Percentiles rank a stretch among this genome's conserved stretches.
phyloP scores from a whole-genome alignment of 2,113 vertebrate genomes.

The Muntiacus reevesi region DNA sequence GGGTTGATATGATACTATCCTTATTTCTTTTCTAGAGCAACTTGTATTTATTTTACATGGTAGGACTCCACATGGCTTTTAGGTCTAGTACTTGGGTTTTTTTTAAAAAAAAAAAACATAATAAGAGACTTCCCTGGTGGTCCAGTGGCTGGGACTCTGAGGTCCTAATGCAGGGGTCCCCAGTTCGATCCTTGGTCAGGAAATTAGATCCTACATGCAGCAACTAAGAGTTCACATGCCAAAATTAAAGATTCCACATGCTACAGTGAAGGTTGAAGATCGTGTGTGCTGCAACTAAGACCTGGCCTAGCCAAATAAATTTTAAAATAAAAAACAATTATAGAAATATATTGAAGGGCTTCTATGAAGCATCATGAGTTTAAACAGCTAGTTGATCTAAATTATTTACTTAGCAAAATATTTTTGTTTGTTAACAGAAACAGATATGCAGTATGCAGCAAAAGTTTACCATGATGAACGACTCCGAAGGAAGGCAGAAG shows the following conservation, averaged over 20 bases:
- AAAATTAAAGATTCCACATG: neutral
- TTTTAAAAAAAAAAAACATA: neutral
- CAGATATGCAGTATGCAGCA: constrained; percentile 94
- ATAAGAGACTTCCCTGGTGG: neutral
- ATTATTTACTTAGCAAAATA: constrained; percentile 8
- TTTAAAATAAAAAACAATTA: neutral
- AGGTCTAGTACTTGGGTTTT: neutral
- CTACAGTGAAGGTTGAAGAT: neutral
- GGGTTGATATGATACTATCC: neutral
- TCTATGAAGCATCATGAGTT: neutral
- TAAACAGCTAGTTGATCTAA: neutral
- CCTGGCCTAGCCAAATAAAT: neutral
- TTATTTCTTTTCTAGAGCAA: neutral
- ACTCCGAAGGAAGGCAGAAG: constrained; percentile 93
- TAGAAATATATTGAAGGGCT: neutral
- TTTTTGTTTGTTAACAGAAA: constrained; percentile 83
- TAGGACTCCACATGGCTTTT: neutral
- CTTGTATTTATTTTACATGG: neutral
- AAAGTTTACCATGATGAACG: constrained; percentile 96
- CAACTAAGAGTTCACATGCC: neutral
- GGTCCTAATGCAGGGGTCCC: neutral
- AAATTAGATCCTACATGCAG: neutral
- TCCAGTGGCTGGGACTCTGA: neutral
- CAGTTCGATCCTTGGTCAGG: neutral
- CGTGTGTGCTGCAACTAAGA: neutral